Evolutionary conservation across 2,888 invertebrate species (phyloP), one percentile per base, ranked within the genome.

Genomic region (Hemithea aestivaria): DNA sequence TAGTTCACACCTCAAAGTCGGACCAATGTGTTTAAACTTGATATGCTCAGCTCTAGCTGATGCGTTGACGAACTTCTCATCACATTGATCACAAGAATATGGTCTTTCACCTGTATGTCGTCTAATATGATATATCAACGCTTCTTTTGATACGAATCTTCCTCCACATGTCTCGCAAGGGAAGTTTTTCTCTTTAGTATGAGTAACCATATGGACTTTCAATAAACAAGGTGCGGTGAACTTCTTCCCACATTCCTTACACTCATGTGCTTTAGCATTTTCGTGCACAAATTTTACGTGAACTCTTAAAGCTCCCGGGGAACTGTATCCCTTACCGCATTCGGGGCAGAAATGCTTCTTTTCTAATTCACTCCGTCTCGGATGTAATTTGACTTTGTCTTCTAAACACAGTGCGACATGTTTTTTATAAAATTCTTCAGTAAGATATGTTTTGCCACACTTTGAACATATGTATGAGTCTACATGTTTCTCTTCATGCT

Each of bases 71-170:
- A 85, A 87, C 41, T 55, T 73, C 34, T 84, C 81, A 40, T 60
- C 58, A 28, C 85, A 87, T 20, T 66, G 40, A 8, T 75, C 70
- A 43, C 85, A 87, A 7, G 65, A 64, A 20, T 81, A 87, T 1
- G 85, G 85, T 35, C 77, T 81, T 40, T 85, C 87, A 0, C 87
- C 87, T 0, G 84, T 85, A 42, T 87, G 87, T 12, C 83, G 58
- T 30, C 87, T 56, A 0, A 73, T 80, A 25, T 87, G 87, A 35
- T 85, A 87, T 24, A 83, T 32, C 7, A 87, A 52, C 0, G 87
- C 84, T 35, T 82, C 85, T 50, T 82, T 84, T 0, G 84, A 72
- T 0, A 84, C 85, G 67, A 84, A 84, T 29, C 62, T 72, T 11
- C 66, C 63, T 0, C 53, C 53, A 47, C 87, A 87, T 23, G 79